Base-by-base conservation (phyloP, 2,888 invertebrate genomes). In the Taphrorychus bicolor region DNA sequence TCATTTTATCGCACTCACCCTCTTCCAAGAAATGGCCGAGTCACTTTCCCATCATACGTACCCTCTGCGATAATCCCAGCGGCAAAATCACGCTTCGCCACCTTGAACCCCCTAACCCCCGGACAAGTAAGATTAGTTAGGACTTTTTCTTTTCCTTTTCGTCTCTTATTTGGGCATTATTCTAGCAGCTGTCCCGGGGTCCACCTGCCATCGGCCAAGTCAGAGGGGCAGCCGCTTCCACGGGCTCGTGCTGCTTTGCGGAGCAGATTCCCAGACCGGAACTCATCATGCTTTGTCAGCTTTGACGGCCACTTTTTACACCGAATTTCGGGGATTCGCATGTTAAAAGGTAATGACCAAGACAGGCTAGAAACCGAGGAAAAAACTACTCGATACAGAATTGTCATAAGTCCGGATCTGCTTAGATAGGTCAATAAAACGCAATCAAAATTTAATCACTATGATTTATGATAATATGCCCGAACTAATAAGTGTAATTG, bases 171-270 rank as follows among this genome's bases (percentile, higher is more conserved):
- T 7, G 40, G 40, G 21, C 21, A 51, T 59, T 51, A 32, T 59
- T 59, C 49, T 59, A 49, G 59, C 59, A 59, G 59, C 59, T 59
- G 59, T 18, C 48, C 9, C 51, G 19, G n/a, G n/a, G n/a, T 32
- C 18, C 51, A 59, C 49, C 9, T 16, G 40, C 16, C 59, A 59
- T 32, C 59, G 32, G 59, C 59, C 59, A 19, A 32, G 19, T 19
- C 51, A 59, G 17, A 45, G 51, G 59, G 51, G 18, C n/a, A n/a
- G n/a, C 51, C 59, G 32, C 21, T 18, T 14, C 19, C 21, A 40
- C 48, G 14, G 51, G 16, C 59, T 51, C 59, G 59, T 59, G 59
- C 59, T 42, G 45, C 48, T 11, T 16, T 45, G 19, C 18, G 40
- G 32, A 32, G 9, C 32, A 32, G n/a, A 32, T 51, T 59, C 40